Evolutionary conservation across 1,140 invertebrate genomes (phyloP), one percentile per base, ranked within the genome.

Genomic region (Chymomyza costata): DNA sequence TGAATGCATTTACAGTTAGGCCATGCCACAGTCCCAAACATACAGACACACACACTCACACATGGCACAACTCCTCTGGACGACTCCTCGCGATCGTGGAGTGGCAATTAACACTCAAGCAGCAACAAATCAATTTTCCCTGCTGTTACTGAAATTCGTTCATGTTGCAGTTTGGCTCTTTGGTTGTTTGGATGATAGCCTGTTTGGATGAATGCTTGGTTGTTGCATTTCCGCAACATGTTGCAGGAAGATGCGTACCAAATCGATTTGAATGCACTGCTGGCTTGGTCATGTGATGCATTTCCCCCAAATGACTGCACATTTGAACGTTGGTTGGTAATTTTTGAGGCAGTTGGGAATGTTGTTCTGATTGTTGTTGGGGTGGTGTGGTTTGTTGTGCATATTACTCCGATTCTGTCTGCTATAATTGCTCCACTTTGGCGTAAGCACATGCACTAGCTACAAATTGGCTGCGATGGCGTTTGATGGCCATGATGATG

Each of bases 91-190:
- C 44, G 35, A 41, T 69, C 66, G 66, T 67, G 64, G 64, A 54
- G 45, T 80, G 59, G 73, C 73, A 80, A 80, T 80, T 80, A 80
- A 80, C 73, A 80, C 73, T 80, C 69, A 55, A 69, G 55, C 71
- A 65, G 73, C 71, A 80, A 78, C 71, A 78, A 78, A 78, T 78
- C 71, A 78, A 78, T 80, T 80, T 80, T 66, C 64, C 55, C 41
- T 68, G 73, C 73, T 68, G 41, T 58, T 66, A 65, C 34, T 35
- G 35, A 14, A 38, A 38, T 38, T 25, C 21, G 21, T 25, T 25
- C 21, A 8, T 25, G 21, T 25, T 25, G 21, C 3, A n/a, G n/a
- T n/a, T n/a, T n/a, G n/a, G n/a, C n/a, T n/a, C n/a, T n/a, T 25
- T 3, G 21, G 21, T 25, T 25, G 21, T 25, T 25, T 25, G 21